These are phyloP conservation scores for Xestoiulus laeticollis DNA, from an alignment of 2,888 invertebrate genomes.

Conservation along the genomic window DNA sequence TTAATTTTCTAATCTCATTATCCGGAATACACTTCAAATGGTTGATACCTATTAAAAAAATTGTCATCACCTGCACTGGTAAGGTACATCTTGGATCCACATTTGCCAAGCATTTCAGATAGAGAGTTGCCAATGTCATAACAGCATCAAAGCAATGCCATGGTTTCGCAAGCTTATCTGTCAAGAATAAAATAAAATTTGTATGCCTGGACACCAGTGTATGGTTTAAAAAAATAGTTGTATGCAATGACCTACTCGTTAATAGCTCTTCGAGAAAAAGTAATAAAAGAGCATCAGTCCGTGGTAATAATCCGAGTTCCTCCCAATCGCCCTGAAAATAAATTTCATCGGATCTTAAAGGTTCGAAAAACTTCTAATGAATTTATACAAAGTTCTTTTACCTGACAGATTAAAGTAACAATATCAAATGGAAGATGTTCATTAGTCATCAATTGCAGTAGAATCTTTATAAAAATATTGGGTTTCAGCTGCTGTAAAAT, in stretches of 20 bases:
- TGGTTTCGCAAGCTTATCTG: constrained; percentile 29
- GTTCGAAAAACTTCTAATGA: background rate
- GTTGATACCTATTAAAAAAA: background rate
- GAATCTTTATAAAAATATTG: constrained; percentile 54
- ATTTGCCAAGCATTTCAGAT: constrained; percentile 49
- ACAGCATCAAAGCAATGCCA: constrained; percentile 45
- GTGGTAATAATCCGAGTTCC: constrained; percentile 45
- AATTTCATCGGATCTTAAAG: background rate
- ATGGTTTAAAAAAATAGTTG: background rate
- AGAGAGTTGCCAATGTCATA: constrained; percentile 4
- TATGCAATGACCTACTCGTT: constrained; percentile 30
- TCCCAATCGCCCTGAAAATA: constrained; percentile 51
- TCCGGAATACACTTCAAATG: too few species aligned
- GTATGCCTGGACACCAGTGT: background rate
- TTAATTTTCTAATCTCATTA: too few species aligned
- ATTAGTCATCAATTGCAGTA: constrained; percentile 50
- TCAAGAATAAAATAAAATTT: background rate
- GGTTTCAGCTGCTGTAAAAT: constrained; percentile 53
- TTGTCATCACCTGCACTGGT: background rate
- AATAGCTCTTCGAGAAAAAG: constrained; percentile 48
- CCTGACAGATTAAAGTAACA: constrained; percentile 48
- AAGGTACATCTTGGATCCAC: constrained; percentile 44
- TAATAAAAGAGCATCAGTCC: constrained; percentile 45
- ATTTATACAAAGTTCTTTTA: background rate
- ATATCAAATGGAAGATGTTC: constrained; percentile 49